Percentiles rank a stretch among this genome's conserved stretches.
These are phyloP conservation scores for Tachysurus vachellii DNA, from an alignment of 2,113 vertebrate species.

Conservation along the genomic window DNA sequence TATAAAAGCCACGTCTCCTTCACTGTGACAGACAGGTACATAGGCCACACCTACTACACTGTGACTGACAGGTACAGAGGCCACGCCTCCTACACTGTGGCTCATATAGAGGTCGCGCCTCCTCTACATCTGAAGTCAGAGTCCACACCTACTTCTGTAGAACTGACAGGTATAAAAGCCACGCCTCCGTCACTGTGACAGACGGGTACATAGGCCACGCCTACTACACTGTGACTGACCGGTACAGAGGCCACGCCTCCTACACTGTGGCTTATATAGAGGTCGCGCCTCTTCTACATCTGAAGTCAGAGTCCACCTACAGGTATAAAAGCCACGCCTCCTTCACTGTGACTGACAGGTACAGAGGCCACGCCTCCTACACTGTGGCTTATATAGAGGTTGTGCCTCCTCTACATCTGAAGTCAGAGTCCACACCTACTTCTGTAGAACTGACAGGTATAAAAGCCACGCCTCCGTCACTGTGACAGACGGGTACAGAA, in stretches of 20 bases:
- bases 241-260: background rate
- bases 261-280: background rate
- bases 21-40: background rate
- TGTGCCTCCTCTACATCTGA: no score
- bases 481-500: background rate
- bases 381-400: background rate
- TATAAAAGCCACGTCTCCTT: background rate
- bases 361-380: background rate
- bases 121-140: no score
- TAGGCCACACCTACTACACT: background rate
- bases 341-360: background rate
- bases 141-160: no score
- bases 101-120: no score
- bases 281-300: background rate
- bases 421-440: background rate
- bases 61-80: background rate
- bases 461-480: background rate
- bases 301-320: no score
- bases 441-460: background rate
- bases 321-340: background rate
- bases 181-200: background rate
- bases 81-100: background rate
- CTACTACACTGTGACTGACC: background rate
- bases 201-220: background rate
- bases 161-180: background rate